Evolutionary conservation across 2,888 invertebrate genomes (phyloP).

Genomic region (Hirtodrosophila trivittata): DNA sequence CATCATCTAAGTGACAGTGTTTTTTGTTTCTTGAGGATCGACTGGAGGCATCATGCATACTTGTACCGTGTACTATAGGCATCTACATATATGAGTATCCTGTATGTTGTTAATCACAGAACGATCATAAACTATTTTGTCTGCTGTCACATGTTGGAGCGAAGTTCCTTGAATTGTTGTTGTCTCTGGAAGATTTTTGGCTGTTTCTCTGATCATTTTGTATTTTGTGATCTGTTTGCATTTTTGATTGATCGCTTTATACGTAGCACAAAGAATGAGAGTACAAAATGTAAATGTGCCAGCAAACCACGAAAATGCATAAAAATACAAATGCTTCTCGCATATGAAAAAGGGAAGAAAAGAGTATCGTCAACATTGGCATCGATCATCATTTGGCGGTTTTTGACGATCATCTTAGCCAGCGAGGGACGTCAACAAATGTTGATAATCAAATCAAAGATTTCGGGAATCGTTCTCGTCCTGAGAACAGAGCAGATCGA

Average conservation of each 20-base stretch:
- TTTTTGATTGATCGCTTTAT: slow-evolving; percentile 83
- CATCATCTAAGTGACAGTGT: slow-evolving; percentile 76
- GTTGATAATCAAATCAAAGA: slow-evolving; percentile 75
- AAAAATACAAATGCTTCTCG: slow-evolving; percentile 18
- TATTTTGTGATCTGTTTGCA: slow-evolving; percentile 64
- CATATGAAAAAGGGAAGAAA: slow-evolving; percentile 2
- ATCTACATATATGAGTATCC: slow-evolving; percentile 30
- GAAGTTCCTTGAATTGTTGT: slow-evolving; percentile 61
- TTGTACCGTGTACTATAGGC: slow-evolving; percentile 28
- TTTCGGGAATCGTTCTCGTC: slow-evolving; percentile 15
- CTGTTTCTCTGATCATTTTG: slow-evolving; percentile 23
- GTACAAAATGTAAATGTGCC: slow-evolving; percentile 71
- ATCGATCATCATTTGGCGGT: slow-evolving; percentile 77
- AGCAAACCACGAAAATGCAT: slow-evolving; percentile 30
- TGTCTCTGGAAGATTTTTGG: slow-evolving; percentile 13
- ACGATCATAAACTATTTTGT: slow-evolving; percentile 80
- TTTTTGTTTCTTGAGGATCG: slow-evolving; percentile 20
- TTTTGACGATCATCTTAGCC: slow-evolving; percentile 48
- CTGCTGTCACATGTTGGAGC: slow-evolving; percentile 55
- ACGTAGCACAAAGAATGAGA: slow-evolving; percentile 58
- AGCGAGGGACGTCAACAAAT: slow-evolving; percentile 46
- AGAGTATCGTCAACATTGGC: slow-evolving; percentile 44
- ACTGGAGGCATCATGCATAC: slow-evolving; percentile 38
- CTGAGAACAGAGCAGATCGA: slow-evolving; percentile 40
- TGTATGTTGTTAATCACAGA: slow-evolving; percentile 66